Evolutionary conservation across 2,888 invertebrate species (phyloP).

Genomic region (Athalia circularis): DNA sequence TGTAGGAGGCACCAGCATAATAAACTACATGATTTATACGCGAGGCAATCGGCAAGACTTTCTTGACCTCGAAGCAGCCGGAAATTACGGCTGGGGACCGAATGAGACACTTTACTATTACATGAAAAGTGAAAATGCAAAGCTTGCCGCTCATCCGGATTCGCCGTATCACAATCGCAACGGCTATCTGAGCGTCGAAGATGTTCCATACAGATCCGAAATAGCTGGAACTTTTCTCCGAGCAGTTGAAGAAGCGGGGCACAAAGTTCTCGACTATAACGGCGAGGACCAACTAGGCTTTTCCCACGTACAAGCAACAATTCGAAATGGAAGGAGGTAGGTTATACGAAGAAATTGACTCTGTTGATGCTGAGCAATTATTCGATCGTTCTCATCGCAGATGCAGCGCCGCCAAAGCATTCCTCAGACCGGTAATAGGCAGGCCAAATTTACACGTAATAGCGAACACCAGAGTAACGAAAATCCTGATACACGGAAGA

Average conservation of each 20-base stretch:
- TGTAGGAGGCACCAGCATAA: constrained; percentile 76
- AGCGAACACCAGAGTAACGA: constrained; percentile 76
- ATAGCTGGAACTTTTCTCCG: constrained; percentile 77
- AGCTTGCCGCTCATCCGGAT: constrained; percentile 55
- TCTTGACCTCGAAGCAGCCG: constrained; percentile 74
- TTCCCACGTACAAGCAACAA: constrained; percentile 80
- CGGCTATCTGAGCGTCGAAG: constrained; percentile 80
- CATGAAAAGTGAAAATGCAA: constrained; percentile 70
- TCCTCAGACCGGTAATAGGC: constrained; percentile 76
- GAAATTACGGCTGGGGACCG: constrained; percentile 74
- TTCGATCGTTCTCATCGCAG: constrained; percentile 58
- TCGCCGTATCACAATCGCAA: constrained; percentile 78
- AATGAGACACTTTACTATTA: constrained; percentile 71
- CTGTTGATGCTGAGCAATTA: too few relatives aligned
- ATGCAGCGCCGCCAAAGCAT: constrained; percentile 79
- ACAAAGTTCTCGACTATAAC: constrained; percentile 83
- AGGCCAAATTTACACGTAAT: constrained; percentile 78
- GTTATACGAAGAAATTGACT: not conserved
- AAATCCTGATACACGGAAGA: constrained; percentile 75
- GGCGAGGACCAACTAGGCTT: constrained; percentile 80
- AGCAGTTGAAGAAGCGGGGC: constrained; percentile 81
- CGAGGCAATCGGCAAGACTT: constrained; percentile 76
- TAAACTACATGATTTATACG: constrained; percentile 77
- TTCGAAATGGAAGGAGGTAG: constrained; percentile 77
- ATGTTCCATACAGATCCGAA: constrained; percentile 76